Base-by-base conservation (phyloP, 2,113 vertebrate genomes). In the Phoenicopterus ruber region DNA sequence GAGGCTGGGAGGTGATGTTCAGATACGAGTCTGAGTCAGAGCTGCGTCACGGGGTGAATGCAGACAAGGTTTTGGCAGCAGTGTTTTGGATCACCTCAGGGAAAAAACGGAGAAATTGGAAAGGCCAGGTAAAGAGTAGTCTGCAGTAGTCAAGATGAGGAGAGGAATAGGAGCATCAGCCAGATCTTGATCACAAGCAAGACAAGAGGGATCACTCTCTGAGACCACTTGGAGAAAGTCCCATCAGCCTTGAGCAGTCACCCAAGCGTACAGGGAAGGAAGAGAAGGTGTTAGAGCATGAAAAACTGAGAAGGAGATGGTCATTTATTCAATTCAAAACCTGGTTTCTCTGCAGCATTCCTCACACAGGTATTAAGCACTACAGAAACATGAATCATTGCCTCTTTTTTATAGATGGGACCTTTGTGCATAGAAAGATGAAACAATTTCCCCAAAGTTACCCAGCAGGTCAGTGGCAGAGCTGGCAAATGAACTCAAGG, bases 21-120 rank as follows among this genome's bases (percentile, higher is more conserved):
- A 62, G 91, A 25, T 49, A 31, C 0, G 1, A 74, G 29, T 36
- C 46, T 84, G 82, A 90, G 34, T 86, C 82, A 90, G 59, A 86
- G 38, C 28, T 7, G 4, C 17, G 3, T 28, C 66, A 62, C 0
- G 0, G 58, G 16, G 16, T 52, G 36, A 91, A 54, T 0, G 4
- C 0, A 2, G 55, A 36, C 36, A 78, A 85, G 50, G 29, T 49
- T 74, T 94, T 86, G 65, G 38, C 47, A 86, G 38, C 15, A 57
- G 5, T 19, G 22, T 24, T 92, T 87, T 58, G 38, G 34, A 77
- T 70, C 38, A n/a, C 29, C 70, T 73, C 58, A 70, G 62, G 40
- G 34, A 40, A 86, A 72, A 76, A 55, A 31, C 2, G 22, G 19
- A 94, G 52, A 67, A 85, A 61, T 6, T 47, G 24, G 40, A 69